A percentile compares a stretch with the other conserved stretches of the same genome.
These are phyloP conservation scores for Tholera decimalis DNA, from an alignment of 2,888 invertebrate species.

Conservation along the genomic window DNA sequence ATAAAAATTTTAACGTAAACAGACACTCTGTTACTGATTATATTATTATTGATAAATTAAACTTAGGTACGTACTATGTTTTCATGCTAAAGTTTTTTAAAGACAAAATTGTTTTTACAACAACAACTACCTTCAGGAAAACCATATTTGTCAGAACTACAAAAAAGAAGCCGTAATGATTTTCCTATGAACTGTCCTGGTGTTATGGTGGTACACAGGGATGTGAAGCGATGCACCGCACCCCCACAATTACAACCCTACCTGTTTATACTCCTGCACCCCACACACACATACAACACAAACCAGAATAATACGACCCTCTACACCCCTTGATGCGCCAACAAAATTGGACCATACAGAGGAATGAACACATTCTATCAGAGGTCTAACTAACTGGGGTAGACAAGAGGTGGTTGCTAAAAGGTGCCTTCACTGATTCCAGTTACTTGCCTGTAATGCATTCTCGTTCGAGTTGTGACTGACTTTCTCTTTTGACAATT, in stretches of 20 bases:
- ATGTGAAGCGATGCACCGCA: conserved; percentile 72
- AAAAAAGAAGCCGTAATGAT: conserved; percentile 35
- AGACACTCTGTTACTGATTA: conserved; percentile 1
- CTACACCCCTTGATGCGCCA: conserved; percentile 53
- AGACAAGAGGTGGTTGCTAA: conserved; percentile 59
- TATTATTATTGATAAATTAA: not conserved
- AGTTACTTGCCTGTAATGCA: conserved; percentile 64
- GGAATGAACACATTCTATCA: conserved; percentile 57
- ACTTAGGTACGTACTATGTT: not conserved
- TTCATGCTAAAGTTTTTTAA: not conserved
- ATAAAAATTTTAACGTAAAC: conserved; percentile 26
- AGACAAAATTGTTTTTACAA: not conserved
- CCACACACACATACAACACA: conserved; percentile 71
- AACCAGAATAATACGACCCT: conserved; percentile 69
- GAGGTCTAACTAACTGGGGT: conserved; percentile 70
- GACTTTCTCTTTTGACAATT: conserved; percentile 9
- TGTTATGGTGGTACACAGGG: conserved; percentile 56
- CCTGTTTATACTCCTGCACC: conserved; percentile 73
- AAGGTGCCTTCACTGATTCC: conserved; percentile 72
- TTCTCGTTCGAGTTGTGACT: conserved; percentile 9
- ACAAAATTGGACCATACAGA: conserved; percentile 56
- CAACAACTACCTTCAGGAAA: not conserved
- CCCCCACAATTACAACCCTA: conserved; percentile 72
- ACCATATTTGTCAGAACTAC: not conserved
- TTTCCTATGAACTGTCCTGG: conserved; percentile 62